Base-by-base conservation (phyloP, 1,140 invertebrate species). In the Protaetia brevitarsis region DNA sequence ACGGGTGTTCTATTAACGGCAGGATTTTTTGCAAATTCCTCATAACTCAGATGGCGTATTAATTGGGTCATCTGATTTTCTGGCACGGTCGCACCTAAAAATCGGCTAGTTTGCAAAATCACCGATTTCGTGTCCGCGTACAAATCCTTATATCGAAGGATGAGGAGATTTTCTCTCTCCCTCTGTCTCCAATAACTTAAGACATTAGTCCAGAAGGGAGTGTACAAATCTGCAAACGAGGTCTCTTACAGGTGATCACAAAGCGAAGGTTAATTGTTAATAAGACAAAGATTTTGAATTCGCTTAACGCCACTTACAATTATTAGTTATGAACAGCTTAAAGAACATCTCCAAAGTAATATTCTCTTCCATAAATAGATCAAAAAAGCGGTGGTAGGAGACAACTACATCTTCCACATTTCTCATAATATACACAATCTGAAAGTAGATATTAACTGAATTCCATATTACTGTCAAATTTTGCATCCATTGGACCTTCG, bases 321-420 rank as follows among this genome's bases (percentile, higher is more conserved):
- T 51, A 51, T 51, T 19, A 6, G 41, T 6, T 19, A 51, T 13
- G 16, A 51, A 51, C 6, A 19, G 7, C 6, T 51, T 51, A 8
- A 51, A 10, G 21, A 8, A 6, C 21, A 13, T 5, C 21, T 51
- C 41, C 21, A 51, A 19, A 51, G 6, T 51, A 5, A 6, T 19
- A 13, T 5, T 51, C 10, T 51, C 10, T 6, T 19, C 41, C 5
- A 5, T 5, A 51, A 51, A 8, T 8, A 51, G 16, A 13, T 51
- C 21, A 8, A 10, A 6, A 19, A 13, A 19, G 77, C 94, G 87
- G 75, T 88, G 95, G 77, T 89, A 94, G 0, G 92, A 95, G 0
- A 94, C 90, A 2, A 85, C 89, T 0, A 93, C 88, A 77, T 95
- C 93, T 77, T 93, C 92, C 0, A 92, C 92, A 80, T 95, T 93